Evolutionary conservation across 30 jellyfish, hydroid and myxozoan species (phyloP).

Genomic region (Pseudorhiza aurosa): DNA sequence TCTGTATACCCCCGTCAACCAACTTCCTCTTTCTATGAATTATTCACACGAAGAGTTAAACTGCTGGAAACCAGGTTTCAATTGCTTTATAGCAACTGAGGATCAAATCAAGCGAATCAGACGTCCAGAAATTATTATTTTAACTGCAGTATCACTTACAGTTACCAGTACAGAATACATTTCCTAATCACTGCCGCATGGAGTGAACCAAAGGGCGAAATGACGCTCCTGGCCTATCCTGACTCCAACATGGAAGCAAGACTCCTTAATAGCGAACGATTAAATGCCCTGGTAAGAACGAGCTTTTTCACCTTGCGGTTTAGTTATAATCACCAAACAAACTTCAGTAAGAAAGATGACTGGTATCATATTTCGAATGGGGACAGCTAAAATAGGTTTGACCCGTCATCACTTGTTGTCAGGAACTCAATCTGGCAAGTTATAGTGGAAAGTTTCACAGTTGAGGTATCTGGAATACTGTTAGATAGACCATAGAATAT

Average conservation of each 20-base stretch:
- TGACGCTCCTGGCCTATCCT: conserved; percentile 78
- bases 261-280: conserved; percentile 13
- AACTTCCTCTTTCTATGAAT: conserved; percentile 11
- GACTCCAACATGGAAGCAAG: conserved; percentile 49
- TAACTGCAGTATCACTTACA: neutral
- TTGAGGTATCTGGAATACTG: no score
- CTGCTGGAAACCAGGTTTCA: neutral
- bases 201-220: conserved; percentile 2
- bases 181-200: neutral
- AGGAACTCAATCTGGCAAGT: no score
- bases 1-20: conserved; percentile 40
- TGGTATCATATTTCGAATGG: no score
- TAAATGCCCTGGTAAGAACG: conserved; percentile 36
- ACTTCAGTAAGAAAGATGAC: no score
- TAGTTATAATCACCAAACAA: no score
- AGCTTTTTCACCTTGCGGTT: no score
- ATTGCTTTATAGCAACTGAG: neutral
- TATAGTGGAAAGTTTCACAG: no score
- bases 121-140: neutral
- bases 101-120: neutral
- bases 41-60: conserved; percentile 4
- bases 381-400: no score
- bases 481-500: no score
- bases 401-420: no score
- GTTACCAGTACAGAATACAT: neutral